These are phyloP conservation scores for Pungitius pungitius DNA, from an alignment of 2,113 vertebrate species.

Conservation along the genomic window DNA sequence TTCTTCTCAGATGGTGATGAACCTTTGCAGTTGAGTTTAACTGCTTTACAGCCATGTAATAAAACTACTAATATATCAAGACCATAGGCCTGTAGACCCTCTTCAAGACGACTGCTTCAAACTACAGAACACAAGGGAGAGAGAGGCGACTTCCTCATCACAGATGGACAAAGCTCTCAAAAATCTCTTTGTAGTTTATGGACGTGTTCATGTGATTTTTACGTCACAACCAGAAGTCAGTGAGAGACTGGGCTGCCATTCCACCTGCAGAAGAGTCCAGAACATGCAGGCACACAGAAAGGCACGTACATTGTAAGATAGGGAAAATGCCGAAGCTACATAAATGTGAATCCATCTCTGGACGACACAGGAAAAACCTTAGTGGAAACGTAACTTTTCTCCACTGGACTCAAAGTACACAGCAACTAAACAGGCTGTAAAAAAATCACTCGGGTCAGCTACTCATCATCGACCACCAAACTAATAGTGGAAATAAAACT, in stretches of 20 bases:
- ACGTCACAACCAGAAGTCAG: constrained; percentile 36
- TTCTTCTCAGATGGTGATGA: constrained; percentile 33
- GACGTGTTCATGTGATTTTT: constrained; percentile 36
- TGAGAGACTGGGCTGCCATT: constrained; percentile 40
- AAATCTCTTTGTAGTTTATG: constrained; percentile 16
- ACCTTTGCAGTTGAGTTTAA: background rate
- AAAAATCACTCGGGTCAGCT: background rate
- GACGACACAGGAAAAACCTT: constrained; percentile 15
- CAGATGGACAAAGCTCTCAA: constrained; percentile 27
- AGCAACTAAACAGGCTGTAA: background rate
- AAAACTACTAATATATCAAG: constrained; percentile 36
- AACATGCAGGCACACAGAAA: background rate
- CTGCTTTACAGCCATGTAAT: constrained; percentile 41
- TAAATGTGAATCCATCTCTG: constrained; percentile 71
- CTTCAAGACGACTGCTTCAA: constrained; percentile 28
- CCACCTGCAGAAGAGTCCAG: background rate
- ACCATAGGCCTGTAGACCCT: background rate
- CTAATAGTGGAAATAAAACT: background rate
- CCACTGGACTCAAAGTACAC: too few species aligned
- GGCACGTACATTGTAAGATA: constrained; percentile 66
- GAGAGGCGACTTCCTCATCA: constrained; percentile 8
- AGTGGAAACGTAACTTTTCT: constrained; percentile 4
- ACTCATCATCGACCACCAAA: background rate
- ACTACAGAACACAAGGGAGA: constrained; percentile 2
- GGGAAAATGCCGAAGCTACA: constrained; percentile 55